Base-by-base conservation (phyloP, 1,140 invertebrate genomes). In the Drosophila hydei region DNA sequence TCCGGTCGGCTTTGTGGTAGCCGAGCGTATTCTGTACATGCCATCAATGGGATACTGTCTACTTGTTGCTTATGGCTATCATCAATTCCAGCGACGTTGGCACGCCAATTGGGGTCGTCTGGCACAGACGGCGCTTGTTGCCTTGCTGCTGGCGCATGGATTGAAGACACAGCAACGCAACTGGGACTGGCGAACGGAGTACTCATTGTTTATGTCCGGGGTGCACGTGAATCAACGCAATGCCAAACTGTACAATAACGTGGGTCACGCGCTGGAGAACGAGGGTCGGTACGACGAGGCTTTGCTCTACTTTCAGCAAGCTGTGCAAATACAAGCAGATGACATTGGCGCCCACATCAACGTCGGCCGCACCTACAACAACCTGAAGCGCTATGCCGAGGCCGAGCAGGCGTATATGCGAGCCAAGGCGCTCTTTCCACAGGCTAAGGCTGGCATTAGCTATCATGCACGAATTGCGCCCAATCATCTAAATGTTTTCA, bases 1-100 rank as follows among this genome's bases (percentile, higher is more conserved):
- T 89, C 97, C 98, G 0, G 98, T 99, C 64, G 98, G 98, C 4
- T 99, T 99, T 92, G 98, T 99, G 30, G 95, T 99, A 8, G 98
- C 98, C 4, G 98, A 99, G 92, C 93, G 98, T 79, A 96, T 99
- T 33, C 93, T 99, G 0, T 99, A 99, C 92, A 97, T 98, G 92
- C 98, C 98, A 3, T 99, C 98, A 2, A 98, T 99, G 97, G 98
- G 98, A 8, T 99, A 98, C 93, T 99, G 97, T 89, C 94, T 99
- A 91, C 93, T 99, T 3, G 94, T 99, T 2, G 97, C 97, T 4
- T 96, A 97, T 75, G 97, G 97, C 4, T 94, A 93, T 92, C 83
- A 91, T 47, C 79, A 93, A 16, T 65, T 94, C 0, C 64, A 70
- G 12, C 58, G 38, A 2, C 47, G 61, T 0, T 56, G 45, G 3